phyloP scores from a whole-genome alignment of 2,797 vertebrate genomes.

The Alauda arvensis region DNA sequence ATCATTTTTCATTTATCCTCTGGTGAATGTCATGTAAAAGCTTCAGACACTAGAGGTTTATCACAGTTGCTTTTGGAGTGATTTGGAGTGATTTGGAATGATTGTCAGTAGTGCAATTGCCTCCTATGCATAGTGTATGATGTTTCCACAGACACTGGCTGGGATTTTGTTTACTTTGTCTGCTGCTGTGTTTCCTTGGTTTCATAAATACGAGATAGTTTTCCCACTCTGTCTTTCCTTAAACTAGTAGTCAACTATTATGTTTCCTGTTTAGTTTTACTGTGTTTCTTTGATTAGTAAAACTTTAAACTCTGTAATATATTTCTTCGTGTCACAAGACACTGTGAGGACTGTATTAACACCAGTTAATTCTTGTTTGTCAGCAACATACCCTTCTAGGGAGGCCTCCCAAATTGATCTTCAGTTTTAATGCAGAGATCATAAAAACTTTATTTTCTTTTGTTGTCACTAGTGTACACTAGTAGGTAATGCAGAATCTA shows the following conservation, averaged over 20 bases:
- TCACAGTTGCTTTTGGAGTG: background rate
- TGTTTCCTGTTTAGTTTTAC: background rate
- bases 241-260: background rate
- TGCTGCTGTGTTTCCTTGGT: background rate
- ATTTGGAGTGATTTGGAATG: background rate
- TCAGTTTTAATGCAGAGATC: background rate
- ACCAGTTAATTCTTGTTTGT: background rate
- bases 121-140: background rate
- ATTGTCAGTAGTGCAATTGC: background rate
- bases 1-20: background rate
- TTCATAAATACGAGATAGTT: background rate
- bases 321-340: background rate
- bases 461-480: background rate
- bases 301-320: background rate
- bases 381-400: background rate
- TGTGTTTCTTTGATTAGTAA: background rate
- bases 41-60: background rate
- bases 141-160: background rate
- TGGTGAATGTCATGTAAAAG: background rate
- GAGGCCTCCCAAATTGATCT: background rate
- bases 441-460: slow-evolving; percentile 33
- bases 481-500: background rate
- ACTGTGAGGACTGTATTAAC: background rate
- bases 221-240: background rate
- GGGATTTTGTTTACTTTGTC: background rate